Evolutionary conservation across 2,113 vertebrate genomes (phyloP).

Genomic region (Glaucidium brasilianum): DNA sequence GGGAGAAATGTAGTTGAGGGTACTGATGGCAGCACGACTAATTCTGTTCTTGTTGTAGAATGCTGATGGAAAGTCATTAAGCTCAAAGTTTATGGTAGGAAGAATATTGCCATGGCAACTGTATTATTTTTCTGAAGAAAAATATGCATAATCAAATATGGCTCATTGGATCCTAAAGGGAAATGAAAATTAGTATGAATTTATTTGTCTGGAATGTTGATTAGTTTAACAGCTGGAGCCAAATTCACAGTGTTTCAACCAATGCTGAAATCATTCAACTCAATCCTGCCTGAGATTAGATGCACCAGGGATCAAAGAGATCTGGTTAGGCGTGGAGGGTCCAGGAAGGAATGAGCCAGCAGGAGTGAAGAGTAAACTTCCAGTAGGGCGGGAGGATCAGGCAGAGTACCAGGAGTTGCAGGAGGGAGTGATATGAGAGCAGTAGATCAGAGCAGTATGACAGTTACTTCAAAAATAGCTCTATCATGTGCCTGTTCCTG

Average conservation of each 20-base stretch:
- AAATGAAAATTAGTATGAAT: constrained; percentile 60
- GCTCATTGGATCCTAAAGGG: constrained; percentile 48
- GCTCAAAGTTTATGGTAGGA: constrained; percentile 46
- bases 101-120: constrained; percentile 50
- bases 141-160: constrained; percentile 56
- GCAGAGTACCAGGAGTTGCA: not conserved
- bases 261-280: not conserved
- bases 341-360: not conserved
- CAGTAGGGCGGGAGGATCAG: not conserved
- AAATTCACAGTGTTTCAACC: not conserved
- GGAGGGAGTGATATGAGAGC: not conserved
- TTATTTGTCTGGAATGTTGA: constrained; percentile 58
- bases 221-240: constrained; percentile 43
- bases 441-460: not conserved
- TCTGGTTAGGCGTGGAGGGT: not conserved
- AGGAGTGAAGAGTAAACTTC: not conserved
- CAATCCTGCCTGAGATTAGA: not conserved
- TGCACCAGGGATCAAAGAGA: not conserved
- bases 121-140: constrained; percentile 61
- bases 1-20: not conserved
- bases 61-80: constrained; percentile 53
- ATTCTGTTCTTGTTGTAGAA: constrained; percentile 23
- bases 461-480: not conserved
- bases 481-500: not conserved
- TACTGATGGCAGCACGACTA: not conserved